Base-by-base conservation (phyloP, 2,797 vertebrate species). In the Poeciliopsis paucimaculata region DNA sequence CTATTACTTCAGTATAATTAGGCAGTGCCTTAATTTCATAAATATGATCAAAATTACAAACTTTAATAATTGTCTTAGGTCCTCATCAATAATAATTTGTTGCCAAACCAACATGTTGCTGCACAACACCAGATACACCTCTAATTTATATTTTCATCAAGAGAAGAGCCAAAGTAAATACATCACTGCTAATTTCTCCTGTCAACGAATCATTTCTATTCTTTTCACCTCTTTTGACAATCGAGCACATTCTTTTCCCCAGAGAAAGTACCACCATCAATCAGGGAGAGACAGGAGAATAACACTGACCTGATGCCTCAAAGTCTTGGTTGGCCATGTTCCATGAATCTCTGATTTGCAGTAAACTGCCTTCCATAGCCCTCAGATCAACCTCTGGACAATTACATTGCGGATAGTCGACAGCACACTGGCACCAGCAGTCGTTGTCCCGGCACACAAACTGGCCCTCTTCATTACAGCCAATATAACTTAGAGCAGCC, bases 401-500 rank as follows among this genome's bases (percentile, higher is more conserved):
- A 89, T 99, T 99, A 90, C 98, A 99, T 87, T 97, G 96, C 0
- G 98, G 97, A 88, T 96, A 98, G 87, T 88, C 96, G 26, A 90
- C 89, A 13, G 95, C 96, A 73, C 98, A 99, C 53, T 96, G 96
- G 89, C 98, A 99, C 98, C 98, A 98, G 95, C 98, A 99, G 92
- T 99, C 98, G 88, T 95, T 97, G 93, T 98, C 95, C 78, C 95
- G 97, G 94, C 98, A 99, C 92, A 97, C 96, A 88, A 99, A 98
- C 76, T 97, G 97, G 70, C 98, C 98, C 84, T 99, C 97, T 13
- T 98, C 98, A 89, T 98, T 98, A 89, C 98, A 99, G 70, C 97
- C 98, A 2, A 99, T 97, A 83, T 99, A 99, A 91, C 97, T 98
- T 88, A 99, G 94, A 43, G 98, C 98, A 18, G 98, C 98, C 93